Base-by-base conservation (phyloP, 2,888 invertebrate species). In the Microctonus brassicae region DNA sequence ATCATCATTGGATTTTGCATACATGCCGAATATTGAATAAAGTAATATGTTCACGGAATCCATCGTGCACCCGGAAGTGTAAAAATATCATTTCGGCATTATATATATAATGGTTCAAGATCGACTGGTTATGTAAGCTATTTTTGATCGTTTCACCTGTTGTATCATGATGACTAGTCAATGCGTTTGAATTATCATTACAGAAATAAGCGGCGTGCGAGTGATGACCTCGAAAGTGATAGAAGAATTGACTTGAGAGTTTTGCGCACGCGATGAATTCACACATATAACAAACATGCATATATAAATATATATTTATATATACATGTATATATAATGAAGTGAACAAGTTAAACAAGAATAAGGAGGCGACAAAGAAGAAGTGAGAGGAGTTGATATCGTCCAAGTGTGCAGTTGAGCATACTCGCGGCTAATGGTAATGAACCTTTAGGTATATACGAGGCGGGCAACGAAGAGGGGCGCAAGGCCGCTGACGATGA, bases 401-500 rank as follows among this genome's bases (percentile, higher is more conserved):
- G 52, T 61, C 68, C 33, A 61, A 61, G 52, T 68, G 53, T 61
- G 47, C 68, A 60, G 52, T 61, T 47, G 26, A 68, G 62, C 62
- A 26, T 63, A 36, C 52, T 76, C 72, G 77, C 81, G 83, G 83
- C 82, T 82, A 83, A 86, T 85, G 86, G 86, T 86, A 87, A 87
- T 87, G 86, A 87, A 87, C 87, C 74, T 86, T 85, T 85, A 82
- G 80, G 81, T 65, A 68, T 36, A 29, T 29, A 29, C 7, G 7
- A 47, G 17, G 17, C 17, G 47, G 9, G 47, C 17, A 17, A 47
- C 47, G 47, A 70, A 74, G 53, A 53, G 64, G 61, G 78, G 80
- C 81, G 80, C 85, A 86, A 86, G 85, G 86, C 81, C 86, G 83
- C 70, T 70, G 78, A 79, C 79, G 78, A 82, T 81, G 85, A 85